Base-by-base conservation (phyloP, 1,140 invertebrate genomes). In the Mizuhopecten yessoensis region DNA sequence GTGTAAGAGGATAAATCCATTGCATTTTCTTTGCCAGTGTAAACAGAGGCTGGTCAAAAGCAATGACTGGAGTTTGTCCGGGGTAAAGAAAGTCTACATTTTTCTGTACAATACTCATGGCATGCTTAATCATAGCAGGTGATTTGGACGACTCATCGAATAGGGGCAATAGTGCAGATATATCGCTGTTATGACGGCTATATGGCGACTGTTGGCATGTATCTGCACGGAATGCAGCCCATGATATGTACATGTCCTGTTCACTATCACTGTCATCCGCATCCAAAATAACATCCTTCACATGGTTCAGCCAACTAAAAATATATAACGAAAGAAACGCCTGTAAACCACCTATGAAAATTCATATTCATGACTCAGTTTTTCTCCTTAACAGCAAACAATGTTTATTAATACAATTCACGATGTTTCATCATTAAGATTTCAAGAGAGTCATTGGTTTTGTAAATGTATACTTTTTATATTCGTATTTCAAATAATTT, bases 11-110 rank as follows among this genome's bases (percentile, higher is more conserved):
- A 87, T 94, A 95, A 29, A 34, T 15, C 91, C 92, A 94, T 87
- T 94, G 94, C 0, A 94, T 93, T 87, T 93, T 86, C 49, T 94
- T 95, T 10, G 87, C 90, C 36, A 94, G 34, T 33, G 91, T 90
- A 92, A 90, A 94, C n/a, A 93, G 86, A 87, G 94, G 92, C 89
- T 93, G 92, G 45, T 92, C 92, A 42, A 45, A 86, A 17, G 93
- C 88, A 23, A 93, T 87, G 0, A 93, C 89, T 36, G 87, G 88
- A 1, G 87, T 91, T 90, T 94, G 91, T 29, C 86, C 89, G 29
- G 86, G 93, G 90, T 94, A 94, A 0, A 94, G 34, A 39, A 39
- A 39, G 5, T 39, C 36, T 7, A 39, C 36, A 13, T 39, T 39
- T 39, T 39, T 39, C 36, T 39, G 36, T 39, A 39, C 36, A 39